Evolutionary conservation across 2,797 vertebrate genomes (phyloP).

Genomic region (Chiroxiphia lanceolata): DNA sequence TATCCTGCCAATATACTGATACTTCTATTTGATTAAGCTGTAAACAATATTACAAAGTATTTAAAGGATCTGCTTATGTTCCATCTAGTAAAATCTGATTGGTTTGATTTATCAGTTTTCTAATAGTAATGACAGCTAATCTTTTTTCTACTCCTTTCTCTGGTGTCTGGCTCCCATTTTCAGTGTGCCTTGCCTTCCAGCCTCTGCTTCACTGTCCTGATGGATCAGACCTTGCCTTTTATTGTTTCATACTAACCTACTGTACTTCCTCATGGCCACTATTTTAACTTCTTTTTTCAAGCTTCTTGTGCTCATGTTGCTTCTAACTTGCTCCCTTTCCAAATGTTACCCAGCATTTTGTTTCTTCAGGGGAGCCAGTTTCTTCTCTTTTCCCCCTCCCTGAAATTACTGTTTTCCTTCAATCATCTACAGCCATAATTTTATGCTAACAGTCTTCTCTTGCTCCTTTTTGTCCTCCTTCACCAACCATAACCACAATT

Average conservation of each 20-base stretch:
- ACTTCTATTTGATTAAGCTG: not conserved
- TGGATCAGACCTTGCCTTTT: not conserved
- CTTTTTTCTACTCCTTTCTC: not conserved
- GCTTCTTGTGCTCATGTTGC: not conserved
- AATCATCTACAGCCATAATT: not conserved
- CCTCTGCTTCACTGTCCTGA: not conserved
- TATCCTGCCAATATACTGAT: not conserved
- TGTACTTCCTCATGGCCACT: not conserved
- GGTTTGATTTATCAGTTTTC: not conserved
- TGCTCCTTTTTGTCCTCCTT: not conserved
- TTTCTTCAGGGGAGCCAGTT: not conserved
- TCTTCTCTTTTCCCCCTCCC: not conserved
- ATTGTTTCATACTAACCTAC: not conserved
- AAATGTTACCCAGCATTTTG: not conserved
- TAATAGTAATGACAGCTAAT: not conserved
- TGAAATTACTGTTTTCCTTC: not conserved
- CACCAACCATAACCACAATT: not conserved
- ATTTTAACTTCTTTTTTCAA: not conserved
- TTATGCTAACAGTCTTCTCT: not conserved
- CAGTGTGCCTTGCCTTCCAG: not conserved
- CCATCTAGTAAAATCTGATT: not conserved
- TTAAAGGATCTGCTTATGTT: not conserved
- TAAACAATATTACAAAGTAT: not conserved
- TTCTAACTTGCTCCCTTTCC: not conserved
- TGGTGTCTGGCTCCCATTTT: not conserved